Percentiles rank a stretch among this genome's conserved stretches.
Conservation (phyloP, 2,113 vertebrate genomes). For the Chlamydotis undulata region DNA sequence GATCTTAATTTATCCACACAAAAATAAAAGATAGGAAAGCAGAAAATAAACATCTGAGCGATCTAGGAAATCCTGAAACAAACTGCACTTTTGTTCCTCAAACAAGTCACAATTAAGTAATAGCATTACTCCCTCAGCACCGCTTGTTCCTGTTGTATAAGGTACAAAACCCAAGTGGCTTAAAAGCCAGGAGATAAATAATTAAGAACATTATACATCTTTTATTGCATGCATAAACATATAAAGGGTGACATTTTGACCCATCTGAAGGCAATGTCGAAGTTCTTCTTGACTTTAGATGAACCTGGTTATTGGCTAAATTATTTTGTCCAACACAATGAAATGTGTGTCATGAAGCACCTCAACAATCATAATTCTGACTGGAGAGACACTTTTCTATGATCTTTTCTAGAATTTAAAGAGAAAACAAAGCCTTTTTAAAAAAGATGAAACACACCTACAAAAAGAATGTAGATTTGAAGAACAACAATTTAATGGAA, state of each 20-base stretch:
- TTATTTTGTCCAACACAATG: neutral
- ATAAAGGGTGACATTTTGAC: neutral
- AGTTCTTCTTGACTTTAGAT: conserved; percentile 2
- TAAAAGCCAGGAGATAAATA: conserved; percentile 54
- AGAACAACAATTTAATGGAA: neutral
- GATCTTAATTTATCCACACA: neutral
- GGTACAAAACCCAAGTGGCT: conserved; percentile 9
- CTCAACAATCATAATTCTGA: neutral
- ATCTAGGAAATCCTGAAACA: neutral
- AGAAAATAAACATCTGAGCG: neutral
- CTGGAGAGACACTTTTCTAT: neutral
- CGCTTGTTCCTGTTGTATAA: neutral
- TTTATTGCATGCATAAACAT: neutral
- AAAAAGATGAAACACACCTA: neutral
- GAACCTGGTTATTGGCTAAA: neutral
- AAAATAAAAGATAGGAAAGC: neutral
- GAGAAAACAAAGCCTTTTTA: neutral
- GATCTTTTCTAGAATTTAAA: neutral
- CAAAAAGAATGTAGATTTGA: neutral
- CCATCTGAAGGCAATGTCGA: neutral
- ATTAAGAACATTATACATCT: conserved; percentile 49
- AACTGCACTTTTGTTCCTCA: conserved; percentile 22
- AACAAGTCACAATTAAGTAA: neutral
- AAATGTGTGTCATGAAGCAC: fast-evolving
- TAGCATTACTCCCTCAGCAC: neutral